Base-by-base conservation (phyloP, 1,140 invertebrate species). In the Forficula auricularia region DNA sequence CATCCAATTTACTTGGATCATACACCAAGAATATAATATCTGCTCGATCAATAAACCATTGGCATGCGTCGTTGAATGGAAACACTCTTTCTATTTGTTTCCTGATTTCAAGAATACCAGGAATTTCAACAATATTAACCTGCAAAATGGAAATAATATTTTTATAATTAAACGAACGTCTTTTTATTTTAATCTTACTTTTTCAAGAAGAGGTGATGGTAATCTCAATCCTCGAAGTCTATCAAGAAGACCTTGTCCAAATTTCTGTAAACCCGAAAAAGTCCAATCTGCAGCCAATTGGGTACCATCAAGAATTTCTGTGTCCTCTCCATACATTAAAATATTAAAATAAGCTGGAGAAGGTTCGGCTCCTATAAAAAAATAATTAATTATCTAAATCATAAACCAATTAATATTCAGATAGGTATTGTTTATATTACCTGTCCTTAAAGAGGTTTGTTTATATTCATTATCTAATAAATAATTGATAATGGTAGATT, bases 91-190 rank as follows among this genome's bases (percentile, higher is more conserved):
- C 89, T 13, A 90, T 82, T 68, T 89, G 84, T 61, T 91, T 90
- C 43, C 85, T 71, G 48, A 91, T 86, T 70, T 95, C 90, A 48
- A 94, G 64, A 52, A 95, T 90, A 43, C 90, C 90, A 40, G 90
- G 90, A 56, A 92, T 94, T 68, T 96, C 90, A 19, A 95, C 85
- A 52, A 96, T 83, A 57, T 90, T 94, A 12, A 92, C 82, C 87
- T 90, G 58, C 39, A 62, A 57, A 18, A 27, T 40, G 7, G 14
- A 2, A 34, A 4, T 1, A 34, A 13, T 37, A 16, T 37, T 16
- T 10, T 15, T 3, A 8, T 13, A n/a, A 14, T 37, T 37, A 3
- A 14, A 19, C 3, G 18, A 38, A n/a, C 18, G 13, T 10, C n/a
- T 12, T 12, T 13, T 19, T 19, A 8, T 38, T 38, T 33, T 16